These are phyloP conservation scores for Sycobia sp. DNA, from an alignment of 1,140 invertebrate genomes.

Conservation along the genomic window DNA sequence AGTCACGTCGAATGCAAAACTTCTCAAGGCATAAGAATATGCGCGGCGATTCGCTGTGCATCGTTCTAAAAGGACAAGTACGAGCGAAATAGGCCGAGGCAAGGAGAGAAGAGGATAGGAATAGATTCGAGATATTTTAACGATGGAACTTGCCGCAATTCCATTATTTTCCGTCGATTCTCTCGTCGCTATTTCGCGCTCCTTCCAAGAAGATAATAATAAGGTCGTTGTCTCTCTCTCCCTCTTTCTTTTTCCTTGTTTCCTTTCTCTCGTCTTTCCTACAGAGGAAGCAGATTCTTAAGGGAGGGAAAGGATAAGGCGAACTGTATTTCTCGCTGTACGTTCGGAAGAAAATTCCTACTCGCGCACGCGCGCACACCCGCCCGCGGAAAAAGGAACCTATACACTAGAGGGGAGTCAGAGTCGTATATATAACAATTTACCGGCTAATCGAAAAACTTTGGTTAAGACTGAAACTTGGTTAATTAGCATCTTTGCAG, in stretches of 20 bases:
- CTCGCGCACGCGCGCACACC: no score
- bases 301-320: background rate
- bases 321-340: no score
- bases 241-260: no score
- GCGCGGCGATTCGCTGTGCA: no score
- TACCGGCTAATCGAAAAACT: constrained; percentile 57
- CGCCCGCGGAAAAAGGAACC: no score
- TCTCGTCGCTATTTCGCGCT: constrained; percentile 33
- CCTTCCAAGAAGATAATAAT: constrained; percentile 46
- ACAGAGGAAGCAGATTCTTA: background rate
- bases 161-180: constrained; percentile 49
- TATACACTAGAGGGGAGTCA: no score
- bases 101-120: background rate
- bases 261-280: no score
- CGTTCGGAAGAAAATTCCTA: background rate
- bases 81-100: no score
- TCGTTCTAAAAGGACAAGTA: background rate
- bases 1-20: no score
- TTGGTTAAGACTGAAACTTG: constrained; percentile 54
- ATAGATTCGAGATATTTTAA: constrained; percentile 40
- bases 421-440: no score
- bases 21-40: background rate
- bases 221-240: no score
- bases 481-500: constrained; percentile 56
- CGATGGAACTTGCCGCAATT: constrained; percentile 46